Evolutionary conservation across 2,797 vertebrate genomes (phyloP), one percentile per base, ranked within the genome.

Genomic region (Benthosema pterotum): DNA sequence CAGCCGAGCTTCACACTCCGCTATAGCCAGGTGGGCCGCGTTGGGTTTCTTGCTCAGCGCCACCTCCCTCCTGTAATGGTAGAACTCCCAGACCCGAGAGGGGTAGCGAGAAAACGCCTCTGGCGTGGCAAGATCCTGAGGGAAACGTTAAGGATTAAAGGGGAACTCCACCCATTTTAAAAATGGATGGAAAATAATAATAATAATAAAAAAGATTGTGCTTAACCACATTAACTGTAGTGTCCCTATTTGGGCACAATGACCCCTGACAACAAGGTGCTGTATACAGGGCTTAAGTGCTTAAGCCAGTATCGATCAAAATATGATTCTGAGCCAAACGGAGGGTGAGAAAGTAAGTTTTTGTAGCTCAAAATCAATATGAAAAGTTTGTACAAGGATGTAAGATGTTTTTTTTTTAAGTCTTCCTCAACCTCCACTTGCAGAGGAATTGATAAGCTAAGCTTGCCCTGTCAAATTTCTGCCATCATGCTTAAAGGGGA

Each of bases 11-110:
- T 99, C 96, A 0, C 96, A 99, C 78, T 96, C 92, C 0, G 97
- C 95, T 0, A 99, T 94, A 52, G 96, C 95, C 0, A 90, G 1
- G 50, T 99, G 97, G 0, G 94, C 97, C 0, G 94, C 74, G 0
- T 91, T 98, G 5, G 97, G 97, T 2, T 84, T 88, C 71, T 93
- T 96, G 11, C 78, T 93, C 77, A 93, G 60, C 71, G 94, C 93
- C 63, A 96, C 60, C 59, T 97, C 95, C 52, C 97, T 86, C 0
- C 97, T 93, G 86, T 99, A 96, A 58, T 99, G 96, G 85, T 96
- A 99, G 71, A 98, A 99, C 72, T 99, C 97, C 97, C 97, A 99
- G 4, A 99, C 96, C 0, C 93, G 92, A 0, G 97, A 96, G 0
- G 97, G 94, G 80, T 94, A 94, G 17, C 94, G 92, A 0, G 94